Evolutionary conservation across 1,140 invertebrate species (phyloP), one percentile per base, ranked within the genome.

Genomic region (Mactra quadrangularis): DNA sequence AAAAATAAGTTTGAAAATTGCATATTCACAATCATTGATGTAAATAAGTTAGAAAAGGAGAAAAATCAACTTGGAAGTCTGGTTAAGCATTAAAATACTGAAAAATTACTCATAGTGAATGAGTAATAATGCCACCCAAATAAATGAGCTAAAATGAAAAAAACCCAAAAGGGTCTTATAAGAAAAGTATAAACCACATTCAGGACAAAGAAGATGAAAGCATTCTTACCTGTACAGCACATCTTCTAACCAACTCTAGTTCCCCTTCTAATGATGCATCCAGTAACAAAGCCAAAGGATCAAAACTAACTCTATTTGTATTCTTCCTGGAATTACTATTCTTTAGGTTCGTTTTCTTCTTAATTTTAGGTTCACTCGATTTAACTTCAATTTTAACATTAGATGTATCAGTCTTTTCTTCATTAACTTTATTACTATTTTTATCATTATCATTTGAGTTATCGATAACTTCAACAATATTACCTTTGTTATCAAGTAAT

Each of bases 181-280:
- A n/a, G n/a, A n/a, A n/a, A n/a, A n/a, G n/a, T n/a, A n/a, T n/a
- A n/a, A n/a, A n/a, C n/a, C n/a, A n/a, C n/a, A n/a, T n/a, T n/a
- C n/a, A n/a, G n/a, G n/a, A n/a, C n/a, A n/a, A n/a, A n/a, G n/a
- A n/a, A n/a, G n/a, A n/a, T n/a, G n/a, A n/a, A n/a, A n/a, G n/a
- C n/a, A n/a, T n/a, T n/a, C n/a, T 88, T 62, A 99, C 98, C 95
- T 99, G 97, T 89, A 96, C 95, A 31, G 98, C 97, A 52, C 98
- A 99, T 92, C 97, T 97, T 93, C 96, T 97, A 1, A 99, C 98
- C 60, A 99, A 94, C 90, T 99, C 98, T 85, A 99, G 94, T 94
- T 99, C 98, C 33, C 99, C 99, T 93, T 99, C 99, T 59, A 99
- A 94, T 87, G 98, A 98, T 31, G 98, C 99, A 93, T 99, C 99